phyloP scores from a whole-genome alignment of 2,888 invertebrate genomes.

The Calliscelio sp. region DNA sequence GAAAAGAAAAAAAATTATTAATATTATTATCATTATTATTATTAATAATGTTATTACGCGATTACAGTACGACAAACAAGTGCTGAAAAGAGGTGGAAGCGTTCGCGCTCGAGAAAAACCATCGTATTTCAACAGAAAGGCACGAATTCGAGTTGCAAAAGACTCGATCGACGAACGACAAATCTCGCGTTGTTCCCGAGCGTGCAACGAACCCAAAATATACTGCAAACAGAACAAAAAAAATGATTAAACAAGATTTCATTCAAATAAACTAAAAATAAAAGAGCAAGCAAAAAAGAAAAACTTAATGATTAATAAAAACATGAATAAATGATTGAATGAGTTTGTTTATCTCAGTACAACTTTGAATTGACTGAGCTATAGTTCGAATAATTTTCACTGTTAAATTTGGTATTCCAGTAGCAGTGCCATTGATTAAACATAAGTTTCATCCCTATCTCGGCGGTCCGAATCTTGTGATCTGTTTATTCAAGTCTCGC shows the following conservation, averaged over 20 bases:
- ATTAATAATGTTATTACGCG: conserved; percentile 70
- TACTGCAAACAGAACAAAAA: conserved; percentile 41
- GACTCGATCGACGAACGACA: conserved; percentile 59
- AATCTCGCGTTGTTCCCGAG: conserved; percentile 76
- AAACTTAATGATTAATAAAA: conserved; percentile 27
- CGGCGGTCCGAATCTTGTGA: too few relatives aligned
- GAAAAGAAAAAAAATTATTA: conserved; percentile 74
- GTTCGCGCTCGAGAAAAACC: conserved; percentile 69
- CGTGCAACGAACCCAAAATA: conserved; percentile 75
- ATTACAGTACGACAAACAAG: conserved; percentile 57
- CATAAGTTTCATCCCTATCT: too few relatives aligned
- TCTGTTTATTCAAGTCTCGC: too few relatives aligned
- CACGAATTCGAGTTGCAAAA: conserved; percentile 39
- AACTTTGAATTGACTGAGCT: too few relatives aligned
- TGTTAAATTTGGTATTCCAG: too few relatives aligned
- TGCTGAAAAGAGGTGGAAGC: conserved; percentile 56
- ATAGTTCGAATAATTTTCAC: too few relatives aligned
- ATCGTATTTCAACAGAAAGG: conserved; percentile 43
- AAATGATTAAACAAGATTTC: conserved; percentile 43
- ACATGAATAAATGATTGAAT: too few relatives aligned
- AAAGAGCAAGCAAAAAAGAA: conserved; percentile 28
- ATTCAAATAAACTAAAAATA: conserved; percentile 41
- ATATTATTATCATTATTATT: conserved; percentile 75
- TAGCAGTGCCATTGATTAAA: too few relatives aligned
- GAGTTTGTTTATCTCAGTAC: too few relatives aligned